phyloP scores from a whole-genome alignment of 2,113 vertebrate genomes.

The Meriones unguiculatus region DNA sequence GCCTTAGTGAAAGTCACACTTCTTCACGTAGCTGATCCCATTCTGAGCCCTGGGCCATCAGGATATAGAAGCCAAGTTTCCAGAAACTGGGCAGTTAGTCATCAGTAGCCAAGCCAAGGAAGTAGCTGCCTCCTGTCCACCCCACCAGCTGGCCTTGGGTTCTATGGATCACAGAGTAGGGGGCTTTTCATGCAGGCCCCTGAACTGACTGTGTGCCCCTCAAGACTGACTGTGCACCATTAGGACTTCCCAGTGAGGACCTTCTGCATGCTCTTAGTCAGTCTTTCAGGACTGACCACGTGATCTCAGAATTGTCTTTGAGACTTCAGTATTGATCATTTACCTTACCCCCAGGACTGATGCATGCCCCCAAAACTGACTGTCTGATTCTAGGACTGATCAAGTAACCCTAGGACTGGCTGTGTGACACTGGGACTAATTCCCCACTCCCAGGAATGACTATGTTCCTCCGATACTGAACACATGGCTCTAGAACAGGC shows the following conservation, averaged over 20 bases:
- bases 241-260: background rate
- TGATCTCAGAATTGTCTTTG: background rate
- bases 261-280: background rate
- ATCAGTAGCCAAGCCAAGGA: slow-evolving; percentile 54
- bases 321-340: background rate
- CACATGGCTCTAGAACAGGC: background rate
- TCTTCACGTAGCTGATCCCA: background rate
- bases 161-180: background rate
- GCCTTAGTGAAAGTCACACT: background rate
- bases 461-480: background rate
- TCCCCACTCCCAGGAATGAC: background rate
- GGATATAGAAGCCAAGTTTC: background rate
- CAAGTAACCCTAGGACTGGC: background rate
- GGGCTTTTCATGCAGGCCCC: background rate
- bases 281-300: background rate
- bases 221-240: background rate
- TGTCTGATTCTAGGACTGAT: background rate
- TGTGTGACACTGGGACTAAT: background rate
- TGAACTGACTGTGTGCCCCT: background rate
- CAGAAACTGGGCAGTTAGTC: slow-evolving; percentile 57
- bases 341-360: background rate
- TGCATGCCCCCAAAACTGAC: background rate
- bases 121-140: slow-evolving; percentile 56
- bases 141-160: background rate
- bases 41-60: background rate